These are phyloP conservation scores for Fukomys damarensis DNA, from an alignment of 2,113 vertebrate species.

Conservation along the genomic window DNA sequence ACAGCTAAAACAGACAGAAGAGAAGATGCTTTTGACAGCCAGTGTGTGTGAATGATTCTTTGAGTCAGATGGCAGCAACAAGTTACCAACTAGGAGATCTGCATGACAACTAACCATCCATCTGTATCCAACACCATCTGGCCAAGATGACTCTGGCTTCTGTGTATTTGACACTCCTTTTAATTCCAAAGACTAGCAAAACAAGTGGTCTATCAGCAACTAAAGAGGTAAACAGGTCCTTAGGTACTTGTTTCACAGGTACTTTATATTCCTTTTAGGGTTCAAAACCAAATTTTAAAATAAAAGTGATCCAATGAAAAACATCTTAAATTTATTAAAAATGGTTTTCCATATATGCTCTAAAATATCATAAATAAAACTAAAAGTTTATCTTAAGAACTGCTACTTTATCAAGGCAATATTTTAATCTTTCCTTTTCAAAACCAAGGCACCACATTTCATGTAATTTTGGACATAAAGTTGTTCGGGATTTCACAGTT, in stretches of 20 bases:
- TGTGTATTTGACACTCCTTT: slow-evolving; percentile 88
- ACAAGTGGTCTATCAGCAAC: slow-evolving; percentile 88
- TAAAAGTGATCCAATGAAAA: slow-evolving; percentile 29
- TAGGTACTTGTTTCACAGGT: slow-evolving; percentile 30
- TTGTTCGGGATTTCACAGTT: slow-evolving; percentile 70
- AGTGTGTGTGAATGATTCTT: slow-evolving; percentile 91
- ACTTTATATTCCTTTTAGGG: slow-evolving; percentile 1
- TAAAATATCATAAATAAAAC: slow-evolving; percentile 46
- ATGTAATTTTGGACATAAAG: slow-evolving; percentile 69
- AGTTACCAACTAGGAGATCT: slow-evolving; percentile 91
- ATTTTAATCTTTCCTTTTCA: slow-evolving; percentile 60
- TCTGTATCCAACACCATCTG: slow-evolving; percentile 91
- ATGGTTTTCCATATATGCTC: not conserved
- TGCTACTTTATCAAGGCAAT: slow-evolving; percentile 55
- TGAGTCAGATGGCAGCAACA: slow-evolving; percentile 93
- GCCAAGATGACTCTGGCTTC: slow-evolving; percentile 89
- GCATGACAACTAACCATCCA: slow-evolving; percentile 92
- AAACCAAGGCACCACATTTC: slow-evolving; percentile 62
- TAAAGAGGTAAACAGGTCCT: slow-evolving; percentile 86
- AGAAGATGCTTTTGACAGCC: slow-evolving; percentile 93
- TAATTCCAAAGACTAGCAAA: slow-evolving; percentile 88
- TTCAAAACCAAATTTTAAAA: slow-evolving; percentile 64
- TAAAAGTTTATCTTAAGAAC: slow-evolving; percentile 65
- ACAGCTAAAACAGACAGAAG: slow-evolving; percentile 92
- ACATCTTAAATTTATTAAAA: slow-evolving; percentile 61